A percentile compares a stretch with the other conserved stretches of the same genome.
Conservation (phyloP, 2,888 invertebrate species). For the Frankliniella fusca region DNA sequence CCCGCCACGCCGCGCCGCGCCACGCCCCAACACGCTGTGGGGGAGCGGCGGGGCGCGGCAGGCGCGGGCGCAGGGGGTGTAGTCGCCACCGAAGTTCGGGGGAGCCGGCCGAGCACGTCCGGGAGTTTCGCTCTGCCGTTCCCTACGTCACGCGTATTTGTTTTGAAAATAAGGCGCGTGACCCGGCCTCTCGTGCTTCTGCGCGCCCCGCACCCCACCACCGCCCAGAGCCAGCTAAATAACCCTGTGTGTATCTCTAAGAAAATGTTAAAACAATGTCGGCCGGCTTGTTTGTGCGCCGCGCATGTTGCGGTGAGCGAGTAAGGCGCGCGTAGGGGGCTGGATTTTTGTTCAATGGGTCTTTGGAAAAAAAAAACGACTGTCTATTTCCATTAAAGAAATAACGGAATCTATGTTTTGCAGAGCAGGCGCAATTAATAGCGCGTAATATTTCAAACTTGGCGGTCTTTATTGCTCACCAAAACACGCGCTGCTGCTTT, state of each 20-base stretch:
- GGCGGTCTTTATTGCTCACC: too few relatives aligned
- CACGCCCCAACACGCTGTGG: neutral
- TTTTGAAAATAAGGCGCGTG: neutral
- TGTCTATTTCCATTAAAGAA: too few relatives aligned
- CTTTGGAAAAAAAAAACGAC: too few relatives aligned
- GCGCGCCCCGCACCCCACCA: neutral
- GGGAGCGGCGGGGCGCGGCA: too few relatives aligned
- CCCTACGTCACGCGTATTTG: neutral
- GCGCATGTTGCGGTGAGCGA: neutral
- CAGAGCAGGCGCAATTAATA: too few relatives aligned
- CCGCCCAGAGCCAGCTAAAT: slow-evolving; percentile 12
- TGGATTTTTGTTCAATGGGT: neutral
- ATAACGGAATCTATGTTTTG: too few relatives aligned
- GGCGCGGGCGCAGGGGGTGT: too few relatives aligned
- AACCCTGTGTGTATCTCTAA: neutral
- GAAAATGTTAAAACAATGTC: neutral
- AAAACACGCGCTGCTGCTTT: too few relatives aligned
- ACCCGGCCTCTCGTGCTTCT: neutral
- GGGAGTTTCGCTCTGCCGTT: neutral
- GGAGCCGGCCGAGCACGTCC: neutral
- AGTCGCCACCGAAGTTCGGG: too few relatives aligned
- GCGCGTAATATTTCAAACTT: too few relatives aligned
- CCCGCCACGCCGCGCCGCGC: neutral
- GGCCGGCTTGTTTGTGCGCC: neutral
- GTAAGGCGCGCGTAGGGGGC: neutral